phyloP scores from a whole-genome alignment of 92 coral and sea anemone species.

The Porites cylindrica region DNA sequence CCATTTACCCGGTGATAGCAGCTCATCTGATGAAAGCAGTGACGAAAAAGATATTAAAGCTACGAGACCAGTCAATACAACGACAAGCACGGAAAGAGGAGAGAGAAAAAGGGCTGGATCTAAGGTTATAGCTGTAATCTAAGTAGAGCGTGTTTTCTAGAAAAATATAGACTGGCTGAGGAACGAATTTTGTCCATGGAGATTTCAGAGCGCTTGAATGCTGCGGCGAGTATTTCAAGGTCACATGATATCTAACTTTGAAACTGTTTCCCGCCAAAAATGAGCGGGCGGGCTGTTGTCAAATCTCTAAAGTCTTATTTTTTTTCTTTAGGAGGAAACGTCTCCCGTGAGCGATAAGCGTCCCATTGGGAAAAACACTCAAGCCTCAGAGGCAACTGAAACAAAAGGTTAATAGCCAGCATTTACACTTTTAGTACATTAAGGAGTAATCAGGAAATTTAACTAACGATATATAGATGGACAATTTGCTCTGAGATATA shows the following conservation, averaged over 20 bases:
- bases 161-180: too few relatives aligned
- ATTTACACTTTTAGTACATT: not conserved
- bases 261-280: too few relatives aligned
- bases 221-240: too few relatives aligned
- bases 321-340: not conserved
- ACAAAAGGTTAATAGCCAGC: slow-evolving; percentile 12
- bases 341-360: slow-evolving; percentile 14
- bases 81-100: not conserved
- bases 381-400: slow-evolving; percentile 5
- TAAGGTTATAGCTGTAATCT: not conserved
- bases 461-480: not conserved
- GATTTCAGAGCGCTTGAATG: too few relatives aligned
- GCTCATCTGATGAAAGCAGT: slow-evolving; percentile 78
- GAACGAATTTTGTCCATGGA: too few relatives aligned
- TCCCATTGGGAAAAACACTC: not conserved
- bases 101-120: not conserved
- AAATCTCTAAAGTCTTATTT: too few relatives aligned
- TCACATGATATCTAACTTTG: too few relatives aligned
- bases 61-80: slow-evolving; percentile 9
- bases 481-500: too few relatives aligned
- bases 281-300: too few relatives aligned
- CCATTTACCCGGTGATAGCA: slow-evolving; percentile 86
- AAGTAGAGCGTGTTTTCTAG: too few relatives aligned
- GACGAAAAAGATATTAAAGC: slow-evolving; percentile 50
- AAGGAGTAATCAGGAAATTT: not conserved